A percentile compares a stretch with the other conserved stretches of the same genome.
Conservation (phyloP, 2,888 invertebrate species). For the Meteorus colon region DNA sequence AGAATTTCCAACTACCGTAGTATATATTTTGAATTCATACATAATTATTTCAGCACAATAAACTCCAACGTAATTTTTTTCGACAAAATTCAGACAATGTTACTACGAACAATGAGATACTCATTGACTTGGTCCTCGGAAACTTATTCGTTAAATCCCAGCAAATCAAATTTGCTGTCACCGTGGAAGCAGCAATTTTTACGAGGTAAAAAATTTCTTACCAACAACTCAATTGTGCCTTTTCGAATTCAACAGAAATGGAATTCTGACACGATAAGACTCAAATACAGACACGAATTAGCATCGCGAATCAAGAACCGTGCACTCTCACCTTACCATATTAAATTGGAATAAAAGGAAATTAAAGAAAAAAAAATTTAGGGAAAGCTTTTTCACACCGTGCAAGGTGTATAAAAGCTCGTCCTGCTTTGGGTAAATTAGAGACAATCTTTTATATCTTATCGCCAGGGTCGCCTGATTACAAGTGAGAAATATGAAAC, state of each 20-base stretch:
- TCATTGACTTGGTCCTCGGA: conserved; percentile 50
- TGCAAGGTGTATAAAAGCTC: conserved; percentile 35
- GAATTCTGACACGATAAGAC: background rate
- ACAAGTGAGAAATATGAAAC: background rate
- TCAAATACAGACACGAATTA: background rate
- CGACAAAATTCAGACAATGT: conserved; percentile 49
- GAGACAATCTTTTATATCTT: conserved; percentile 38
- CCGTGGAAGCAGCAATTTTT: conserved; percentile 41
- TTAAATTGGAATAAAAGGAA: conserved; percentile 43
- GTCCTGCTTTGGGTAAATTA: conserved; percentile 43
- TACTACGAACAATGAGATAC: conserved; percentile 55
- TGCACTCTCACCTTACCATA: conserved; percentile 6
- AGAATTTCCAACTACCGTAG: background rate
- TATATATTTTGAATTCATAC: background rate
- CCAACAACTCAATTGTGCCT: background rate
- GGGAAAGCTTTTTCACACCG: conserved; percentile 19
- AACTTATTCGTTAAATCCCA: conserved; percentile 40
- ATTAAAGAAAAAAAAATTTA: background rate
- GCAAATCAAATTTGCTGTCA: conserved; percentile 44
- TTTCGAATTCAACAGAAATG: background rate
- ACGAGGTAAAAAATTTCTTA: conserved; percentile 39
- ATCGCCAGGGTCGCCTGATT: background rate
- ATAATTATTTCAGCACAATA: background rate
- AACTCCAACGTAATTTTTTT: no score
- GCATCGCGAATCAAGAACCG: background rate